These are phyloP conservation scores for human (Homo sapiens) DNA, from an alignment of 2,113 vertebrate species.

Conservation along the genomic window GRCh38 chr17:72198501-72199000, in stretches of 20 bases:
- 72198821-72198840: not conserved
- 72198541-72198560: conserved; percentile 73
- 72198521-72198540: conserved; percentile 71
- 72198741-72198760: not conserved
- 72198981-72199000: no score
- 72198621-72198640: conserved; percentile 68
- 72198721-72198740: not conserved
- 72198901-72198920: not conserved
- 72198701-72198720: not conserved
- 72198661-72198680: not conserved
- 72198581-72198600: conserved; percentile 72
- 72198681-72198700: not conserved
- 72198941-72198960: no score
- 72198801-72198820: not conserved
- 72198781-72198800: not conserved
- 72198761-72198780: not conserved
- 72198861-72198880: not conserved
- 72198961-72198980: no score
- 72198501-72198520: conserved; percentile 86
- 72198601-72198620: conserved; percentile 65
- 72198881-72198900: not conserved
- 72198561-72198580: conserved; percentile 86
- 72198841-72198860: not conserved
- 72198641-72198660: conserved; percentile 13
- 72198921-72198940: not conserved